Evolutionary conservation across 2,888 invertebrate genomes (phyloP).

Genomic region (Protodeltote pygarga): DNA sequence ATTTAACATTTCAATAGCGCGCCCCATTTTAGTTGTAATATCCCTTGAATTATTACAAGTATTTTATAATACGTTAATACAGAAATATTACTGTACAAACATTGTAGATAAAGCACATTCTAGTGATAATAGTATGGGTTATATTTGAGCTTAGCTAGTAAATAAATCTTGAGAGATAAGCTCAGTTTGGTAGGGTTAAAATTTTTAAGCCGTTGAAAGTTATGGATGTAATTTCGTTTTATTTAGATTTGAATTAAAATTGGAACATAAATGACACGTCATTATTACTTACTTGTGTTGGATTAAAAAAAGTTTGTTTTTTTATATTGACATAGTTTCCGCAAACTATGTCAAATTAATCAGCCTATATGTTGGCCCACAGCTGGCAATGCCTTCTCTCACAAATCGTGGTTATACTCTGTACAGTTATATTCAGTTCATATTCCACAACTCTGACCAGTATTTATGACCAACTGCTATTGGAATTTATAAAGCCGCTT

Average conservation of each 20-base stretch:
- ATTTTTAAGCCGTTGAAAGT: conserved; percentile 6
- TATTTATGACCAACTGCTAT: too few species aligned
- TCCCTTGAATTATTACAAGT: conserved; percentile 80
- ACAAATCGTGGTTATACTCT: too few species aligned
- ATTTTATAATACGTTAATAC: conserved; percentile 75
- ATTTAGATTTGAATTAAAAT: conserved; percentile 1
- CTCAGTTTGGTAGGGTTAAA: conserved; percentile 2
- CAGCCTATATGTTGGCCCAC: too few species aligned
- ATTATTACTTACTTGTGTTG: background rate
- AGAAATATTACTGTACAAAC: conserved; percentile 77
- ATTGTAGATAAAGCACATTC: conserved; percentile 45
- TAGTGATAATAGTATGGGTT: conserved; percentile 33
- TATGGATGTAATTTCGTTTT: too few species aligned
- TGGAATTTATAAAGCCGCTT: too few species aligned
- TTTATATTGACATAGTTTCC: too few species aligned
- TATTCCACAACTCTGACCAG: too few species aligned
- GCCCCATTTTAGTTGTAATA: conserved; percentile 67
- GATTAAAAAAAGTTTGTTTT: too few species aligned
- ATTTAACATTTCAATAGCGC: conserved; percentile 70
- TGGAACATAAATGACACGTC: background rate
- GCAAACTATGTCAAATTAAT: too few species aligned
- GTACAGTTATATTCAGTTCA: too few species aligned
- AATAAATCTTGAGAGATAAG: conserved; percentile 25
- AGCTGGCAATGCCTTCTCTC: too few species aligned
- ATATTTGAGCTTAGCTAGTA: conserved; percentile 9